These are phyloP conservation scores for Trichopria drosophilae DNA, from an alignment of 2,888 invertebrate genomes.

Conservation along the genomic window DNA sequence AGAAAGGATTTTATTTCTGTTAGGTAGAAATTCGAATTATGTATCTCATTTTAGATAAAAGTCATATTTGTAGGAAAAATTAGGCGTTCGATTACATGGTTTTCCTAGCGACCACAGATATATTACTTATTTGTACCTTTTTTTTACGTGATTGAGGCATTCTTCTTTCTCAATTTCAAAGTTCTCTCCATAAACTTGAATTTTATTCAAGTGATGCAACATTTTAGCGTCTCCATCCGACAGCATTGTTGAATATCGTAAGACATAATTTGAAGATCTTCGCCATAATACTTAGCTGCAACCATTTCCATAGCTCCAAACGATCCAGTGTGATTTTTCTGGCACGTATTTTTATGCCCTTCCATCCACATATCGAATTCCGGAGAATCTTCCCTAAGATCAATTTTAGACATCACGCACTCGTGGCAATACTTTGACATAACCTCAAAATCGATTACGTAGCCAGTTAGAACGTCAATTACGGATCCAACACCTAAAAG, in stretches of 20 bases:
- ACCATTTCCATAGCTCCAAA: constrained; percentile 28
- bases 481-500: constrained; percentile 30
- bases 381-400: constrained; percentile 21
- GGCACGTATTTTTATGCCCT: constrained; percentile 22
- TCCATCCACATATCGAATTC: constrained; percentile 29
- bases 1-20: too few relatives aligned
- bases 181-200: constrained; percentile 1
- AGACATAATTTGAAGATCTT: not conserved
- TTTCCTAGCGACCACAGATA: too few relatives aligned
- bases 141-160: too few relatives aligned
- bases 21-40: too few relatives aligned
- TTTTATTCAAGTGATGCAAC: not conserved
- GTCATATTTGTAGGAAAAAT: too few relatives aligned
- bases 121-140: too few relatives aligned
- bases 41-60: too few relatives aligned
- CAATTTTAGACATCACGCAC: constrained; percentile 23
- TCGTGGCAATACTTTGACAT: constrained; percentile 30
- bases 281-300: not conserved
- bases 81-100: too few relatives aligned
- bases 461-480: constrained; percentile 24
- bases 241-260: not conserved
- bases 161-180: too few relatives aligned
- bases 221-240: not conserved
- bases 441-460: constrained; percentile 26
- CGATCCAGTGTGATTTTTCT: constrained; percentile 27